Evolutionary conservation across 2,888 invertebrate species (phyloP).

Genomic region (Keiferia lycopersicella): DNA sequence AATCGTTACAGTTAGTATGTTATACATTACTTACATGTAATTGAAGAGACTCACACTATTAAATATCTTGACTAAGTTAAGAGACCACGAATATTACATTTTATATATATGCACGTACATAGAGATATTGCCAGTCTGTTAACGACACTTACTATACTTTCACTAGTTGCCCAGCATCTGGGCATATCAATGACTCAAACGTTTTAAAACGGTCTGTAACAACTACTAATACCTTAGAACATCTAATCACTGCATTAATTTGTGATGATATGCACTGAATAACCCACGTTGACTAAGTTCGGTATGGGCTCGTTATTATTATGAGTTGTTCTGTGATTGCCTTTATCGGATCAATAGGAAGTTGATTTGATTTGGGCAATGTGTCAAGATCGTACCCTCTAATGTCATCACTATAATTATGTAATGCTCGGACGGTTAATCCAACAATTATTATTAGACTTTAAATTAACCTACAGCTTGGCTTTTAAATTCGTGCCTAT

Average conservation of each 20-base stretch:
- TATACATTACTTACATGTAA: conserved; percentile 72
- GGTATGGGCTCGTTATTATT: conserved; percentile 60
- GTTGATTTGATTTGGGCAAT: conserved; percentile 56
- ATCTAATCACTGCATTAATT: conserved; percentile 80
- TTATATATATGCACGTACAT: conserved; percentile 77
- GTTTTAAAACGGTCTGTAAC: conserved; percentile 76
- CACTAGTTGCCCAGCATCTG: conserved; percentile 77
- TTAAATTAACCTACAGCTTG: conserved; percentile 78
- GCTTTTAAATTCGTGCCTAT: conserved; percentile 78
- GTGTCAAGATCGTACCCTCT: conserved; percentile 67
- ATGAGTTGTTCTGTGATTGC: conserved; percentile 63
- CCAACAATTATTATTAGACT: conserved; percentile 74
- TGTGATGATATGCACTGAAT: conserved; percentile 81
- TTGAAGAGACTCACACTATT: conserved; percentile 79
- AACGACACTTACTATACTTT: conserved; percentile 78
- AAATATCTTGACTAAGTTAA: conserved; percentile 81
- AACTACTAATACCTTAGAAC: conserved; percentile 80
- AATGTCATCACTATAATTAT: conserved; percentile 75
- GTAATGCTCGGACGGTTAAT: conserved; percentile 79
- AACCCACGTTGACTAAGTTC: conserved; percentile 70
- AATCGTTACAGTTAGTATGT: conserved; percentile 70
- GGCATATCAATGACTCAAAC: conserved; percentile 76
- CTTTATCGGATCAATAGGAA: conserved; percentile 62
- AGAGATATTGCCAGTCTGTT: conserved; percentile 81
- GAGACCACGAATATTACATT: conserved; percentile 78